Evolutionary conservation across 2,888 invertebrate species (phyloP).

Genomic region (Cheilosia vulpina): DNA sequence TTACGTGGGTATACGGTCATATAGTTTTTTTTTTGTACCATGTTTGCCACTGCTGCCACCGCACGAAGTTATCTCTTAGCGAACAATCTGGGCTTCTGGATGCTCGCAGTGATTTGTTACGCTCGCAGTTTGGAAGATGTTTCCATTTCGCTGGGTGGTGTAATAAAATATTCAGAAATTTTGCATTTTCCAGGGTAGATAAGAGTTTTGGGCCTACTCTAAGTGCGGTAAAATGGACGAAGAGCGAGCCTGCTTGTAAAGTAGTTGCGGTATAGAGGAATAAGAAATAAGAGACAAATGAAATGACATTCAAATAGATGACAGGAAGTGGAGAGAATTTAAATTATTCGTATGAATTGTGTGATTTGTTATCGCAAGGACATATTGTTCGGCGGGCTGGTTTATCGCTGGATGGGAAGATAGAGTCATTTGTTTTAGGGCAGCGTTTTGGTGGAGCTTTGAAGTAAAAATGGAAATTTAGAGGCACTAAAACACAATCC

Average conservation of each 20-base stretch:
- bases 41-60: constrained; percentile 42
- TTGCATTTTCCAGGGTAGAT: constrained; percentile 44
- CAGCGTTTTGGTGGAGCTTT: no score
- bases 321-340: constrained; percentile 53
- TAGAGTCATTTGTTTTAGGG: no score
- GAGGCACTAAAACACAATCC: no score
- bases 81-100: constrained; percentile 58
- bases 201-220: constrained; percentile 45
- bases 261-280: background rate
- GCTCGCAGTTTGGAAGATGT: constrained; percentile 67
- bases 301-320: constrained; percentile 57
- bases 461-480: no score
- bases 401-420: no score
- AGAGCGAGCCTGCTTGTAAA: constrained; percentile 11
- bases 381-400: constrained; percentile 2
- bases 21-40: constrained; percentile 17
- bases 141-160: constrained; percentile 56
- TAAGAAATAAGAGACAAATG: constrained; percentile 51
- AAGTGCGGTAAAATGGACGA: constrained; percentile 1
- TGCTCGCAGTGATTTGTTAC: constrained; percentile 67
- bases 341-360: constrained; percentile 50
- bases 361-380: constrained; percentile 24
- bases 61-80: constrained; percentile 66
- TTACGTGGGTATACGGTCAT: constrained; percentile 5
- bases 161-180: constrained; percentile 60